Percentiles rank a stretch among this genome's conserved stretches.
These are phyloP conservation scores for Megalops atlanticus DNA, from an alignment of 2,113 vertebrate species.

Conservation along the genomic window DNA sequence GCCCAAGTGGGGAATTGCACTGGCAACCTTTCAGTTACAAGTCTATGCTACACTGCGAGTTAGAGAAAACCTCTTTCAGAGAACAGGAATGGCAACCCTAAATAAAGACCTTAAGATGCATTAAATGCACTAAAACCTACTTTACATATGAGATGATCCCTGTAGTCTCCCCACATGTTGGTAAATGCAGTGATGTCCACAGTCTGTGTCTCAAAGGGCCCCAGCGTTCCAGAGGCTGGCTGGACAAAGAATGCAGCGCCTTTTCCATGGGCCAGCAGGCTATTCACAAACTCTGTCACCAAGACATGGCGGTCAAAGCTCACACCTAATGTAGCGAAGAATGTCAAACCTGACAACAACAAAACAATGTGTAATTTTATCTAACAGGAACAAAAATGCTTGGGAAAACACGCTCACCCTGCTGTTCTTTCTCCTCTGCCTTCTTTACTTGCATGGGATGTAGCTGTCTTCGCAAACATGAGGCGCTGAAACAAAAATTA, in stretches of 20 bases:
- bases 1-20: not conserved
- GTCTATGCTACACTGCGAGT: too few relatives aligned
- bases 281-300: conserved; percentile 73
- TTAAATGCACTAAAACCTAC: conserved; percentile 59
- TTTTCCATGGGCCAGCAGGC: conserved; percentile 78
- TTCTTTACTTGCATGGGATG: conserved; percentile 61
- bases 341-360: not conserved
- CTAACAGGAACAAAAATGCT: not conserved
- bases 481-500: conserved; percentile 36
- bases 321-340: not conserved
- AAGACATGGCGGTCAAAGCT: conserved; percentile 18
- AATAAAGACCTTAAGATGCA: not conserved
- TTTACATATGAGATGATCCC: conserved; percentile 80
- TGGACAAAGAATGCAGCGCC: conserved; percentile 80
- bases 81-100: not conserved
- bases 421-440: conserved; percentile 59
- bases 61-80: too few relatives aligned
- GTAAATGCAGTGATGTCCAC: conserved; percentile 81
- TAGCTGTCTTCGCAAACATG: conserved; percentile 58
- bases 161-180: conserved; percentile 94
- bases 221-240: conserved; percentile 71
- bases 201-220: conserved; percentile 73
- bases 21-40: too few relatives aligned
- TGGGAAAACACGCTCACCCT: conserved; percentile 65
- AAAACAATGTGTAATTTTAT: not conserved